Evolutionary conservation across 2,888 invertebrate species (phyloP).

Genomic region (Pseudococcus jackbeardsleyi): DNA sequence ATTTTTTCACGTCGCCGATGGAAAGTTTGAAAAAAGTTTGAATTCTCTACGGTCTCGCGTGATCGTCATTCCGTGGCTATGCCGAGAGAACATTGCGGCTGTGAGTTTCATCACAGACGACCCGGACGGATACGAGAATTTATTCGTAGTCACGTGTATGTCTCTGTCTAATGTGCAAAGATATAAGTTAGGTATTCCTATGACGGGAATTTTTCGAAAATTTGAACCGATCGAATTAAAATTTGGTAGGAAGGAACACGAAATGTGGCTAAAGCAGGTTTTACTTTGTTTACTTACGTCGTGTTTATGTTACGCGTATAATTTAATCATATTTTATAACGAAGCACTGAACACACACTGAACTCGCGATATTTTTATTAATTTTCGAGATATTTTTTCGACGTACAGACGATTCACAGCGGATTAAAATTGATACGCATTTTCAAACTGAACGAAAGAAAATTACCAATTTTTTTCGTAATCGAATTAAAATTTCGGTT

Average conservation of each 20-base stretch:
- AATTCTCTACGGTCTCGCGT: background rate
- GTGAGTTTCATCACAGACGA: background rate
- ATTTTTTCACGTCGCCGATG: background rate
- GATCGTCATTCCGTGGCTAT: too few species aligned
- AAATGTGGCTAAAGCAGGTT: background rate
- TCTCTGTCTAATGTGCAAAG: background rate
- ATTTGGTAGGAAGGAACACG: background rate
- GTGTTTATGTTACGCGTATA: slow-evolving; percentile 36
- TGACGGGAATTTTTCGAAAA: background rate
- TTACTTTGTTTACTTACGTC: slow-evolving; percentile 38
- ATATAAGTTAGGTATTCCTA: background rate
- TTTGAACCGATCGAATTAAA: background rate
- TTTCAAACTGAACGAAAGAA: background rate
- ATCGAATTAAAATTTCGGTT: background rate
- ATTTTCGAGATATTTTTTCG: background rate
- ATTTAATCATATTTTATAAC: slow-evolving; percentile 26
- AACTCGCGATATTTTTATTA: slow-evolving; percentile 23
- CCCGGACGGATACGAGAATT: background rate
- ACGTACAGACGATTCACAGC: background rate
- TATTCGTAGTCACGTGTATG: slow-evolving; percentile 13
- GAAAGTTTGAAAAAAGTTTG: background rate
- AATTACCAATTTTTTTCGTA: background rate
- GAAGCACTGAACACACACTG: slow-evolving; percentile 11
- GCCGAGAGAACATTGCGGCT: too few species aligned
- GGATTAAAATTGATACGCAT: slow-evolving; percentile 10